A percentile compares a stretch with the other conserved stretches of the same genome.
Evolutionary conservation across 1,140 invertebrate species (phyloP).

Genomic region (Paraescarpia echinospica): DNA sequence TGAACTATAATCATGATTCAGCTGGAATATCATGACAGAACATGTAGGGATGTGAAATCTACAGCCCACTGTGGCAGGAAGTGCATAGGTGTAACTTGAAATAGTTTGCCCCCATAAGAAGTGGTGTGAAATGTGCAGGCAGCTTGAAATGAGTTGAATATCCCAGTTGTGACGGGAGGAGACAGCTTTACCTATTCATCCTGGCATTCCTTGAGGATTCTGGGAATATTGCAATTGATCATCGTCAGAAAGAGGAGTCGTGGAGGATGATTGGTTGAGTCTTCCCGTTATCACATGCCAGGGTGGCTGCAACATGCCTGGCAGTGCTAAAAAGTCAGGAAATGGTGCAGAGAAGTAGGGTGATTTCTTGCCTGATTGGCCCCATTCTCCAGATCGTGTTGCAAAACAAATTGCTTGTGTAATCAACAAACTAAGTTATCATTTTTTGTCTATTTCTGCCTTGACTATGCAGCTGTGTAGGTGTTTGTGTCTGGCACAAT

Average conservation of each 20-base stretch:
- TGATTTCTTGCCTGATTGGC: not conserved
- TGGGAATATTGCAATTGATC: constrained; percentile 5
- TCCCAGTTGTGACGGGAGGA: not conserved
- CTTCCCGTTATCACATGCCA: not conserved
- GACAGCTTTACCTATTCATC: not conserved
- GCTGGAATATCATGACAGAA: no score
- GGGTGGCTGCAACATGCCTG: not conserved
- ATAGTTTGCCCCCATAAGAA: not conserved
- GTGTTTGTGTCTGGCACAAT: no score
- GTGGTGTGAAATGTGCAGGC: constrained; percentile 3
- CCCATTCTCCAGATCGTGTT: not conserved
- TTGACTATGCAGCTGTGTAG: no score
- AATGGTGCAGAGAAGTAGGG: not conserved
- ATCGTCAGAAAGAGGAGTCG: not conserved
- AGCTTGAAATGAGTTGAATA: not conserved
- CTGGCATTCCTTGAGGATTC: not conserved
- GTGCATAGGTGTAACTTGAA: not conserved
- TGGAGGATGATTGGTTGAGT: not conserved
- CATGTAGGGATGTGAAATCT: not conserved
- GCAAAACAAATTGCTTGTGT: not conserved
- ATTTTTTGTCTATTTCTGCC: no score
- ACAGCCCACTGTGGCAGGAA: not conserved
- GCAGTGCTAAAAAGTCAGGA: not conserved
- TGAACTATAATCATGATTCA: no score
- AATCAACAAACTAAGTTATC: not conserved